Conservation (phyloP, 2,797 vertebrate genomes). For the Borostomias antarcticus region DNA sequence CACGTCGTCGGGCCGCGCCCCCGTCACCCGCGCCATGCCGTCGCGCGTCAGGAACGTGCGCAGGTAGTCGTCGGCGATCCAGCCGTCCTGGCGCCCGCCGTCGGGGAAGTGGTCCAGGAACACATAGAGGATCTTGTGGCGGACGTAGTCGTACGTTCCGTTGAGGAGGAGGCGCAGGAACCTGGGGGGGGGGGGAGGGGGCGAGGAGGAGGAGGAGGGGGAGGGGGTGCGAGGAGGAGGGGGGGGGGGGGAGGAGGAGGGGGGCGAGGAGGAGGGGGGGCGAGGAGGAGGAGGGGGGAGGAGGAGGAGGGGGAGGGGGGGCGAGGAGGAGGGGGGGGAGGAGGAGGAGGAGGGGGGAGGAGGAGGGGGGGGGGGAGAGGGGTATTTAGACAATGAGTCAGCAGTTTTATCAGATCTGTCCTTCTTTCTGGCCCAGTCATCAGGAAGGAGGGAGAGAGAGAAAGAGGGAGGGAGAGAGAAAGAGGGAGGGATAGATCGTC, state of each 20-base stretch:
- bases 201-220: background rate
- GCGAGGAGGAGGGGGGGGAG: background rate
- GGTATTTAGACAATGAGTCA: background rate
- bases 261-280: background rate
- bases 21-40: constrained; percentile 83
- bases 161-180: constrained; percentile 90
- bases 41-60: constrained; percentile 92
- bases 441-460: background rate
- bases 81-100: constrained; percentile 94
- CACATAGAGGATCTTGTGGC: constrained; percentile 95
- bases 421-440: too few species aligned
- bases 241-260: background rate
- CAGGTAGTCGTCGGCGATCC: constrained; percentile 97
- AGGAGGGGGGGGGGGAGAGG: background rate
- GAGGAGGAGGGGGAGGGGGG: background rate
- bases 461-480: background rate
- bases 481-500: background rate
- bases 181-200: constrained; percentile 38
- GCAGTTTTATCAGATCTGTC: too few species aligned
- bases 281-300: background rate
- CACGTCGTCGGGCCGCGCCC: constrained; percentile 84
- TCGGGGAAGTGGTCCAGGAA: constrained; percentile 96
- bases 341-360: background rate
- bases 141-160: constrained; percentile 91
- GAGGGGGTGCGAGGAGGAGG: background rate